Evolutionary conservation across 2,797 vertebrate species (phyloP), one percentile per base, ranked within the genome.

Genomic region (Megaceryle alcyon): DNA sequence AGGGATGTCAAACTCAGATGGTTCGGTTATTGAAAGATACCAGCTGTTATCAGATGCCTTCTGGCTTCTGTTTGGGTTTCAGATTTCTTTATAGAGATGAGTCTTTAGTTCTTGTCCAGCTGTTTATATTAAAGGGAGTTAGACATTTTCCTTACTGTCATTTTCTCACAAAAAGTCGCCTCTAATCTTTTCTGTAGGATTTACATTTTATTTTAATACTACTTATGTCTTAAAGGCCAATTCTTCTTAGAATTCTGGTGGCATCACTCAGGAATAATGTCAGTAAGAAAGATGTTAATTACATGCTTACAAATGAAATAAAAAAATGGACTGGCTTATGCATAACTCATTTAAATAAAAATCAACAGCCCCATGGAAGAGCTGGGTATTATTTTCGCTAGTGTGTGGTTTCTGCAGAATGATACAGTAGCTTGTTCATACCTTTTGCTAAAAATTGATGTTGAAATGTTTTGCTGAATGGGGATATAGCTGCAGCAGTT

Each of bases 111-210:
- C 66, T 31, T 21, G 54, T 59, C 35, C 54, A 70, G 39, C 75
- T 93, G 39, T 89, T 92, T 71, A 23, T 92, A 44, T 72, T 63
- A 73, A n/a, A 87, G 57, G n/a, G 15, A 81, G 31, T 46, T 61
- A 60, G 72, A 78, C 2, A 0, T 79, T 70, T 60, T 79, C 56
- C 39, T 69, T 63, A 31, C 85, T 76, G 44, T 57, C 66, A 73
- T 86, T 63, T 90, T 49, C 77, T 83, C 70, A 76, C 70, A 54
- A 95, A 95, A 91, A 93, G 49, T 72, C 72, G 84, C 80, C 51
- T 91, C 61, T 61, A 83, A 91, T 90, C 72, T 77, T 69, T 95
- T 94, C 88, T 78, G 83, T 92, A 78, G 75, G 79, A 92, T 94
- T 91, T 92, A 26, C 66, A 53, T 91, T 94, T 91, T 59, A 29